Evolutionary conservation across 2,797 vertebrate genomes (phyloP).

Genomic region (Catamblyrhynchus diadema): DNA sequence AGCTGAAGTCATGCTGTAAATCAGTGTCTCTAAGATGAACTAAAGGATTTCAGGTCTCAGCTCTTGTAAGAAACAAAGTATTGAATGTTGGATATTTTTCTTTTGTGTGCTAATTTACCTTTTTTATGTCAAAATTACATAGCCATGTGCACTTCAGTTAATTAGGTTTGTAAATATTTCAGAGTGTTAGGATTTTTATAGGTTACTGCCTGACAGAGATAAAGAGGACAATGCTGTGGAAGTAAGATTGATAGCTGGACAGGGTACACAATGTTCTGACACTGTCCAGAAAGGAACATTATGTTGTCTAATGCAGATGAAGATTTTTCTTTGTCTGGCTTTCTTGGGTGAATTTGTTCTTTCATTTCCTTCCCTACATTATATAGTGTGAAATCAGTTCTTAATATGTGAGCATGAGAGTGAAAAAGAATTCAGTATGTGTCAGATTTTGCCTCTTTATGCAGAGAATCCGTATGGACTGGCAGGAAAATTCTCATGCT

Average conservation of each 20-base stretch:
- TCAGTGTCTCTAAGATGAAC: not conserved
- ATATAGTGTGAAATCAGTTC: not conserved
- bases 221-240: not conserved
- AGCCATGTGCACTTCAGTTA: not conserved
- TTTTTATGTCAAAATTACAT: not conserved
- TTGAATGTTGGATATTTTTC: not conserved
- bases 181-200: not conserved
- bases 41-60: not conserved
- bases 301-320: not conserved
- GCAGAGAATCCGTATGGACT: not conserved
- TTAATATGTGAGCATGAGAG: not conserved
- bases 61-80: not conserved
- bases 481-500: not conserved
- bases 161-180: not conserved
- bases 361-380: not conserved
- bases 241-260: slow-evolving; percentile 28
- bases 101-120: not conserved
- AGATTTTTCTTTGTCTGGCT: not conserved
- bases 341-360: not conserved
- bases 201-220: slow-evolving; percentile 47
- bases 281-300: not conserved
- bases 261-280: not conserved
- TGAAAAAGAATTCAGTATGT: not conserved
- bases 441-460: not conserved
- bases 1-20: not conserved